These are phyloP conservation scores for Sarotherodon lohbergeri DNA, from an alignment of 2,113 vertebrate genomes.

Conservation along the genomic window DNA sequence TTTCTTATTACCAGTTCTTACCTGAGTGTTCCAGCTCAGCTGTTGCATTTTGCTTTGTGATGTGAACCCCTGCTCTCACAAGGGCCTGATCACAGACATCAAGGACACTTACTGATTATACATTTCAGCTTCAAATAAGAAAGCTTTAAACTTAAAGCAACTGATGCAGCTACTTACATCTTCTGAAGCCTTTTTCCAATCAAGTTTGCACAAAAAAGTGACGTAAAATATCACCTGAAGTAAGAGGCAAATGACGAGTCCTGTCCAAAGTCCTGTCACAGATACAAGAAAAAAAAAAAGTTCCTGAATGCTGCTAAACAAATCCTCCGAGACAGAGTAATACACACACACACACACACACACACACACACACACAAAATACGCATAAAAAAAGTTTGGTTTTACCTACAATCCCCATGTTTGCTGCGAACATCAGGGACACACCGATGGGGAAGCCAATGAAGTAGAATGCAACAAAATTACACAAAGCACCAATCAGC, in stretches of 20 bases:
- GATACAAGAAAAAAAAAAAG: not conserved
- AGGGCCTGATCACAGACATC: slow-evolving; percentile 10
- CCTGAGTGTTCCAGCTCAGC: not conserved
- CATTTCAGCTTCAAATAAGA: not conserved
- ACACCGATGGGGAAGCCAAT: slow-evolving; percentile 74
- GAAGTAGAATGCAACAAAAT: slow-evolving; percentile 67
- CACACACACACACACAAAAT: not conserved
- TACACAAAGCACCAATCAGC: slow-evolving; percentile 75
- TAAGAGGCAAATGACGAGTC: slow-evolving; percentile 70
- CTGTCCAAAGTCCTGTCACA: slow-evolving; percentile 79
- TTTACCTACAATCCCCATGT: slow-evolving; percentile 76
- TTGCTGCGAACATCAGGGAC: slow-evolving; percentile 75
- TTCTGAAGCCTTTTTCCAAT: slow-evolving; percentile 79
- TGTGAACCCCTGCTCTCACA: slow-evolving; percentile 25
- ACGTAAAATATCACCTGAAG: slow-evolving; percentile 72
- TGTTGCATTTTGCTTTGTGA: not conserved
- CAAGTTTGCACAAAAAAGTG: slow-evolving; percentile 65
- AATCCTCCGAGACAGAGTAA: not conserved
- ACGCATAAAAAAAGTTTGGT: rapidly evolving
- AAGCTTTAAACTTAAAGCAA: not conserved
- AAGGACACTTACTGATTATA: not conserved
- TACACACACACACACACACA: not conserved
- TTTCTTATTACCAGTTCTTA: not conserved
- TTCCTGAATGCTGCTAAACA: not conserved
- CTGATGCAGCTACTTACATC: slow-evolving; percentile 62